Evolutionary conservation across 2,888 invertebrate genomes (phyloP).

Genomic region (Allolobophora icterica): DNA sequence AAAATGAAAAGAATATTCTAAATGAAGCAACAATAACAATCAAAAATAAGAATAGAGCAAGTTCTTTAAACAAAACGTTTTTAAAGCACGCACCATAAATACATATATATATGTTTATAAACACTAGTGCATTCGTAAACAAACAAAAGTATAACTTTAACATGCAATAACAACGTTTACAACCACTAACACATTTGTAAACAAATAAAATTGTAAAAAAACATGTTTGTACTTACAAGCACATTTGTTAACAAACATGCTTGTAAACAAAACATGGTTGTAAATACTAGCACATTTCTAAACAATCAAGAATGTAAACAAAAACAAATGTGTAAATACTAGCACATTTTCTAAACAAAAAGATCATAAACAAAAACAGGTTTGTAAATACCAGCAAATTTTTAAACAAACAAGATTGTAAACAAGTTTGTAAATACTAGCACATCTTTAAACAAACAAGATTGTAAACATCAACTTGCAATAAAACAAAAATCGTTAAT

Average conservation of each 20-base stretch:
- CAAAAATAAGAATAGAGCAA: background rate
- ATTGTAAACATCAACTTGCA: background rate
- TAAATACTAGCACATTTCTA: too few relatives aligned
- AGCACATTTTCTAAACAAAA: background rate
- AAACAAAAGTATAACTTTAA: background rate
- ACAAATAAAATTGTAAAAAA: background rate
- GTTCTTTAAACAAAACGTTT: background rate
- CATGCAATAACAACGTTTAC: too few relatives aligned
- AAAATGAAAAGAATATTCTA: background rate
- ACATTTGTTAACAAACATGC: too few relatives aligned
- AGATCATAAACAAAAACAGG: background rate
- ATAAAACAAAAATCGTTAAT: background rate
- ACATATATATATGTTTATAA: background rate
- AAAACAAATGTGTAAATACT: too few relatives aligned
- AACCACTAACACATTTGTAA: too few relatives aligned
- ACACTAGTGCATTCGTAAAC: background rate
- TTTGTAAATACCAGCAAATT: background rate
- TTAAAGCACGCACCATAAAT: background rate
- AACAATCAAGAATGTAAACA: too few relatives aligned
- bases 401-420: background rate
- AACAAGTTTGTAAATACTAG: background rate
- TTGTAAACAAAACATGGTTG: too few relatives aligned
- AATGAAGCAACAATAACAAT: background rate
- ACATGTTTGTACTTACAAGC: too few relatives aligned
- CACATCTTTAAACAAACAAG: background rate